These are phyloP conservation scores for Austrolebias charrua DNA, from an alignment of 2,797 vertebrate species.

Conservation along the genomic window DNA sequence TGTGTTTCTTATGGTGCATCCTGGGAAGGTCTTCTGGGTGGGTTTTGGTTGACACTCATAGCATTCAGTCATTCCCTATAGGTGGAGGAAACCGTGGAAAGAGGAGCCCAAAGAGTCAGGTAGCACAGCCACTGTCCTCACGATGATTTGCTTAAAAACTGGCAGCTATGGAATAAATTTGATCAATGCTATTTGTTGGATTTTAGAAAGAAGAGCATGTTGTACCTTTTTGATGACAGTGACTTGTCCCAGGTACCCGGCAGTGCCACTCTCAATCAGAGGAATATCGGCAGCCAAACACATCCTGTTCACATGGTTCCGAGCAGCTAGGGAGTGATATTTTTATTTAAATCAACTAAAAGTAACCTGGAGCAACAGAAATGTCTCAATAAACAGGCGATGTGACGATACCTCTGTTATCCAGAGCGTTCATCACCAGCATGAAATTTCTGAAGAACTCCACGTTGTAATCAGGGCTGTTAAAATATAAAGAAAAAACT, in stretches of 20 bases:
- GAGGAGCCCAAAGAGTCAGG: too few relatives aligned
- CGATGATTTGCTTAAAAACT: background rate
- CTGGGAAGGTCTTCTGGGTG: constrained; percentile 97
- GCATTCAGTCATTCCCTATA: constrained; percentile 93
- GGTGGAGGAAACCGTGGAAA: background rate
- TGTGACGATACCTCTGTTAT: constrained; percentile 89
- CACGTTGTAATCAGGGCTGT: constrained; percentile 94
- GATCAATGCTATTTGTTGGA: background rate
- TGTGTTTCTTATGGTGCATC: constrained; percentile 97
- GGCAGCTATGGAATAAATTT: background rate
- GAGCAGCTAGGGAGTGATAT: constrained; percentile 80
- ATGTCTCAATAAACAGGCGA: background rate
- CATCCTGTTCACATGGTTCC: constrained; percentile 99
- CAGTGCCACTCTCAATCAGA: constrained; percentile 96
- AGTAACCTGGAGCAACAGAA: background rate
- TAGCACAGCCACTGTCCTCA: background rate
- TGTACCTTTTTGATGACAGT: constrained; percentile 96
- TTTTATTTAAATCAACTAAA: constrained; percentile 4
- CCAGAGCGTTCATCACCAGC: constrained; percentile 97
- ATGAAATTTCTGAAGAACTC: constrained; percentile 96
- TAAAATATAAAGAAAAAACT: constrained; percentile 5
- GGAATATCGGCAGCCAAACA: constrained; percentile 95
- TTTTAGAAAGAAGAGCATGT: background rate
- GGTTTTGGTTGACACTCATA: constrained; percentile 98
- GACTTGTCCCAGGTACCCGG: constrained; percentile 97